Base-by-base conservation (phyloP, 2,888 invertebrate genomes). In the Physocephala rufipes region DNA sequence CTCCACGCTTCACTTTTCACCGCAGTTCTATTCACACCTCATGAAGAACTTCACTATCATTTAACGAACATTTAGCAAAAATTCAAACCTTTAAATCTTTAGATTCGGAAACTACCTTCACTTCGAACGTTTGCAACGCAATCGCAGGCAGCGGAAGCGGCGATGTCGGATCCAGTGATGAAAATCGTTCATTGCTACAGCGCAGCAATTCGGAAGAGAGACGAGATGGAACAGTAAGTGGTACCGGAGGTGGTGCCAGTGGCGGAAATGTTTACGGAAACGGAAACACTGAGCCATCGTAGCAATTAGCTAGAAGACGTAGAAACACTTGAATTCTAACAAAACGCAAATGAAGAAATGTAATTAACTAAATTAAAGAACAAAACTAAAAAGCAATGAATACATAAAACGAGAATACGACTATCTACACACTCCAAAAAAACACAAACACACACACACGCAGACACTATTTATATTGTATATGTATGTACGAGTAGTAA, bases 101-200 rank as follows among this genome's bases (percentile, higher is more conserved):
- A 86, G 86, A 86, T 80, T 86, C 86, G 43, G 86, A 86, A 79
- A 86, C 86, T 67, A 85, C 86, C 65, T 86, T 86, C 76, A 85
- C 81, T 70, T 83, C 85, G 53, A 83, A 85, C 59, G 79, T 79
- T 70, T 81, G 79, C 26, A 75, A 75, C 63, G 81, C 79, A 63
- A 73, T 77, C 16, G 80, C 78, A 45, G 75, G 72, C 9, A 74
- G 79, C 62, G 77, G 79, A 21, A 75, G 75, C 30, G 80, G 80
- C 55, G 82, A 82, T 51, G 76, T 78, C 24, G 79, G 79, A 43
- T 80, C 82, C 26, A 86, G 84, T 64, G 86, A 86, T 73, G 86
- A 86, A 78, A 86, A 85, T 76, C 80, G 83, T 73, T 86, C 85
- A 16, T 75, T 86, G 55, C 76, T 86, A 55, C 84, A 84, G 72